These are phyloP conservation scores for Hippopotamus amphibius DNA, from an alignment of 2,113 vertebrate genomes.

Conservation along the genomic window DNA sequence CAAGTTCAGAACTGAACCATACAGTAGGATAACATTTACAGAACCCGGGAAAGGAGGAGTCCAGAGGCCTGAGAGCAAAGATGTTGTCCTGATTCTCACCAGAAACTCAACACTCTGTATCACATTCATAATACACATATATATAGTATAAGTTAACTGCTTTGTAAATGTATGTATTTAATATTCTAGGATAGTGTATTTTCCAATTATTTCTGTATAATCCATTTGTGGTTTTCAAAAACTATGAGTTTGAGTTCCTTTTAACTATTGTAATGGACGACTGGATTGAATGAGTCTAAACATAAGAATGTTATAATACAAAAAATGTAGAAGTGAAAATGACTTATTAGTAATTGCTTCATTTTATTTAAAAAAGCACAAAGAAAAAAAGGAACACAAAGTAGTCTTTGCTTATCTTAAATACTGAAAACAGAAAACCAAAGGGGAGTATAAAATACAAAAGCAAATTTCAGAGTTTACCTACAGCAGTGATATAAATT, in stretches of 20 bases:
- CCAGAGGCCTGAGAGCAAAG: not conserved
- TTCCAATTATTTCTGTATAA: not conserved
- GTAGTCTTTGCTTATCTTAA: not conserved
- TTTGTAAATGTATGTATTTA: not conserved
- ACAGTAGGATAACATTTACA: not conserved
- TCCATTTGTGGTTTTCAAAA: not conserved
- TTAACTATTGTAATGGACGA: not conserved
- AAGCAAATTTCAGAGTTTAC: conserved; percentile 22
- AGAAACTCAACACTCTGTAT: not conserved
- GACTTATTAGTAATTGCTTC: not conserved
- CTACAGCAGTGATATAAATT: not conserved
- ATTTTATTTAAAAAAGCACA: conserved; percentile 20
- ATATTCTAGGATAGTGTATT: not conserved
- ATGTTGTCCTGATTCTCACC: not conserved
- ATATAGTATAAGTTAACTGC: not conserved
- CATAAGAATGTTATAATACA: not conserved
- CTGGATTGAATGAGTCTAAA: not conserved
- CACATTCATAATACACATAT: not conserved
- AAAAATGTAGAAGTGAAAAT: not conserved
- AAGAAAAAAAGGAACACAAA: not conserved
- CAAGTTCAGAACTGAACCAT: not conserved
- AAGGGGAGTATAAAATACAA: not conserved
- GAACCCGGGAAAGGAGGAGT: not conserved
- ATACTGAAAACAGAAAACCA: not conserved
- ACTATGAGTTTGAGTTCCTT: not conserved